Percentiles rank a stretch among this genome's conserved stretches.
phyloP scores from a whole-genome alignment of 2,113 vertebrate species.

The Dipodomys merriami region DNA sequence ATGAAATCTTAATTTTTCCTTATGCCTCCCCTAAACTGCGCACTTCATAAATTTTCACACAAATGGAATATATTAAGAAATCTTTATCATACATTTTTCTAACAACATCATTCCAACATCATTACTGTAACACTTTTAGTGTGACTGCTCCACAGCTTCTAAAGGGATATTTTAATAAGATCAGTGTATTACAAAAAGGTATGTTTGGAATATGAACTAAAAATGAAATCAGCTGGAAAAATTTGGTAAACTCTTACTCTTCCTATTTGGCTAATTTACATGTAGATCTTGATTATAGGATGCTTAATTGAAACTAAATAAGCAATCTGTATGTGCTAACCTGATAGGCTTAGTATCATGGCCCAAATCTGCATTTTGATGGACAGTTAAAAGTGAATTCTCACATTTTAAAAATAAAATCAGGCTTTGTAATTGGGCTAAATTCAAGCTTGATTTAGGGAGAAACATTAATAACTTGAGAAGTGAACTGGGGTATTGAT shows the following conservation, averaged over 20 bases:
- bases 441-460: conserved; percentile 13
- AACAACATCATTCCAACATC: not conserved
- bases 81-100: not conserved
- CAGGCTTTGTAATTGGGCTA: not conserved
- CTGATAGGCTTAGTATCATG: not conserved
- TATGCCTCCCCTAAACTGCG: not conserved
- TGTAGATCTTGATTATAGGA: not conserved
- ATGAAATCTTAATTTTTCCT: not conserved
- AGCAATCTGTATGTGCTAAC: not conserved
- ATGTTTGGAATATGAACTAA: not conserved
- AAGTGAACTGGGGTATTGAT: not conserved
- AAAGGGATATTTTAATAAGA: not conserved
- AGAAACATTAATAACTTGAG: not conserved
- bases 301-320: not conserved
- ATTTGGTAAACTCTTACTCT: not conserved
- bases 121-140: not conserved
- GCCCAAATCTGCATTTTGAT: not conserved
- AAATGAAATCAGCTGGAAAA: not conserved
- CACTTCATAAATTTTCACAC: not conserved
- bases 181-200: not conserved
- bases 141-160: not conserved
- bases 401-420: not conserved
- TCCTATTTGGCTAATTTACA: not conserved
- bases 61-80: not conserved
- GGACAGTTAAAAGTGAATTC: not conserved